Evolutionary conservation across 2,888 invertebrate genomes (phyloP), one percentile per base, ranked within the genome.

Genomic region (Frankliniella fusca): DNA sequence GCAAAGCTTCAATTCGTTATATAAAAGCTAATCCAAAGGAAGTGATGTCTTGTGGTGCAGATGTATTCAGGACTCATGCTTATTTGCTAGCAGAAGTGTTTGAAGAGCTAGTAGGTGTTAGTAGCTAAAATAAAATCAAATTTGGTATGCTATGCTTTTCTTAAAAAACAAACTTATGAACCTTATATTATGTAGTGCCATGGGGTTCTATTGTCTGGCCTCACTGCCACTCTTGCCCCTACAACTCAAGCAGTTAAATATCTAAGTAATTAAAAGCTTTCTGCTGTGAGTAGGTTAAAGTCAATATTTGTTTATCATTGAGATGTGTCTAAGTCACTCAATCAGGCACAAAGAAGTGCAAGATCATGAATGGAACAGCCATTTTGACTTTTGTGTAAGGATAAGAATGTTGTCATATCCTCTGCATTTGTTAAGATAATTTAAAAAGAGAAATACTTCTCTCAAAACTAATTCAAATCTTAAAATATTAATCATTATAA

Each of bases 21-120:
- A 76, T 76, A 10, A 76, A 76, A 76, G 70, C 70, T 27, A 76
- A 76, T 23, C 70, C 70, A 27, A 76, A 76, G 70, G 70, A 76
- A 76, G 70, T 76, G 9, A 76, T 76, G 70, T 76, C 70, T 27
- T 76, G 70, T 76, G 70, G 70, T 11, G 70, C 70, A 27, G 70
- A 76, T 76, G 70, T 76, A 12, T 76, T 76, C 27, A 76, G 70
- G 27, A 76, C 70, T 12, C 70, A 76, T 76, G 70, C 70, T 12
- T 76, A 76, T 27, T 27, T 76, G 8, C 27, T 76, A 5, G 70
- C 70, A 27, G 70, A 76, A 23, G 70, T 76, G 8, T 76, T 76
- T 76, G 70, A 76, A 23, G 70, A 76, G 70, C 27, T 76, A 23
- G 70, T 76, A 0, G 70, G 70, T 23, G 70, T 76, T 12, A 76